These are phyloP conservation scores for Semicossyphus pulcher DNA, from an alignment of 2,113 vertebrate species.

Conservation along the genomic window DNA sequence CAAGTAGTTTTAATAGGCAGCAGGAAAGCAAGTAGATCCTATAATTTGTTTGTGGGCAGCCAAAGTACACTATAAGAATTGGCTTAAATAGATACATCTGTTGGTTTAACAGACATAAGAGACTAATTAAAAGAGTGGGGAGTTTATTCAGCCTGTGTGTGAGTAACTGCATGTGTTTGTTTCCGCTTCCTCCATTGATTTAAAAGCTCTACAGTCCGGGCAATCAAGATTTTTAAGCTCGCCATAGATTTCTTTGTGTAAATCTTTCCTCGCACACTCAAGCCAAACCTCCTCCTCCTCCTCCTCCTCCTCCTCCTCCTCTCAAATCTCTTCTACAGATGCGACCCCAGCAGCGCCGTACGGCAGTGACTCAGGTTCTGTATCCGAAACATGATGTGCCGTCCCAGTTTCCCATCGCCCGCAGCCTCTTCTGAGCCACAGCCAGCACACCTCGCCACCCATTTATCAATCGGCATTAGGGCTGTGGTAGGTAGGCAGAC, in stretches of 20 bases:
- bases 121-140: conserved; percentile 67
- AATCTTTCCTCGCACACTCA: conserved; percentile 13
- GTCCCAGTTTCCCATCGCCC: conserved; percentile 48
- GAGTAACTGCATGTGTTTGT: conserved; percentile 43
- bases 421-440: conserved; percentile 29
- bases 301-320: background rate
- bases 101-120: conserved; percentile 68
- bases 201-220: conserved; percentile 33
- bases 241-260: conserved; percentile 40
- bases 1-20: conserved; percentile 47
- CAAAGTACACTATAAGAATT: conserved; percentile 48
- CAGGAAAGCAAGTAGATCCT: conserved; percentile 61
- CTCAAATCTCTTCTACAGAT: conserved; percentile 24
- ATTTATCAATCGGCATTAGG: conserved; percentile 73
- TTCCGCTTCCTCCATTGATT: conserved; percentile 66
- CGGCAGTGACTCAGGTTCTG: conserved; percentile 34
- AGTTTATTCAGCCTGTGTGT: conserved; percentile 52
- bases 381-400: conserved; percentile 25
- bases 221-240: conserved; percentile 48
- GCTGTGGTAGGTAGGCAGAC: conserved; percentile 59
- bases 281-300: background rate
- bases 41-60: conserved; percentile 62
- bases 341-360: background rate
- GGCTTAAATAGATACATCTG: conserved; percentile 71
- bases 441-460: conserved; percentile 35